Percentiles rank a stretch among this genome's conserved stretches.
Conservation (phyloP, 53 echinoderm and acorn worm species). For the Antedon mediterranea region DNA sequence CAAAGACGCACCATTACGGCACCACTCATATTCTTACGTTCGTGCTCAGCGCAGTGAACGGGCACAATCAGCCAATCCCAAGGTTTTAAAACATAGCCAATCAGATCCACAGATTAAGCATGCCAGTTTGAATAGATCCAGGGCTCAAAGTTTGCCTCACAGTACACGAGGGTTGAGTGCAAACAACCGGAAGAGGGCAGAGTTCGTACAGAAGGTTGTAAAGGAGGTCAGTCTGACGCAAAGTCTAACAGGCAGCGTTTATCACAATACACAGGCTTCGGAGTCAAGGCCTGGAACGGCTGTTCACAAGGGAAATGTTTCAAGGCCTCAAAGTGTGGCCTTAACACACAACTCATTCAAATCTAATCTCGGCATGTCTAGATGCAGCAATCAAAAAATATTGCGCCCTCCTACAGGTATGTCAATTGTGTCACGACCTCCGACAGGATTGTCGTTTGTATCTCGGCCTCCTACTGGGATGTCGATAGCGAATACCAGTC, state of each 20-base stretch:
- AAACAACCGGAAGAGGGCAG: slow-evolving; percentile 34
- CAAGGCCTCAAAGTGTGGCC: background rate
- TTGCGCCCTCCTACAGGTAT: slow-evolving; percentile 11
- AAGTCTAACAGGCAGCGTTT: slow-evolving; percentile 73
- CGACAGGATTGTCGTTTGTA: background rate
- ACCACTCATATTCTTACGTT: slow-evolving; percentile 70
- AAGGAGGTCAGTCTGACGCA: slow-evolving; percentile 45
- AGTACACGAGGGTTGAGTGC: slow-evolving; percentile 58
- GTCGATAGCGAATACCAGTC: slow-evolving; percentile 4
- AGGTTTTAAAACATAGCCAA: slow-evolving; percentile 44
- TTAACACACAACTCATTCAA: too few relatives aligned
- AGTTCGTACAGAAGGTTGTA: slow-evolving; percentile 36
- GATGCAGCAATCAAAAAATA: background rate
- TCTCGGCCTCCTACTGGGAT: slow-evolving; percentile 13
- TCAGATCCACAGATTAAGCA: slow-evolving; percentile 3
- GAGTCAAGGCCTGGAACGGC: slow-evolving; percentile 16
- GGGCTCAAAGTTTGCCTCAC: slow-evolving; percentile 24
- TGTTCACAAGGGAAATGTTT: background rate
- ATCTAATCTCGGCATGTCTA: background rate
- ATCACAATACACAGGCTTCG: slow-evolving; percentile 63
- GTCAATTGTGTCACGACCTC: background rate
- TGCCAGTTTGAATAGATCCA: background rate
- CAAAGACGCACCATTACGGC: slow-evolving; percentile 62
- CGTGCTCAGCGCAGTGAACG: slow-evolving; percentile 71
- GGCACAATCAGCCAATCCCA: slow-evolving; percentile 73